These are phyloP conservation scores for Odontophorus gujanensis DNA, from an alignment of 2,113 vertebrate species.

Conservation along the genomic window DNA sequence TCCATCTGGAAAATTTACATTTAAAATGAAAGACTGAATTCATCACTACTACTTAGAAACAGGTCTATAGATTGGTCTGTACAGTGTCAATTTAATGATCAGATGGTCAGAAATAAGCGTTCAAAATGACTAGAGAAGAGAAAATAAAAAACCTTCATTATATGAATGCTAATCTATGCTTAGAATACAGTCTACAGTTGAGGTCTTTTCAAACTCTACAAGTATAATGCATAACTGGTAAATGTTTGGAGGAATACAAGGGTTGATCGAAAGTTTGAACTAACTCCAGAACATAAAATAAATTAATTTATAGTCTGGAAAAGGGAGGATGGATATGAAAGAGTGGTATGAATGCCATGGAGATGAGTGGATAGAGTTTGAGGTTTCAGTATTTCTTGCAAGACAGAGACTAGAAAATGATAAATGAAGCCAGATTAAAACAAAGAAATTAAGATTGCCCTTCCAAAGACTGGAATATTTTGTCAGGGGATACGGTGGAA, in stretches of 20 bases:
- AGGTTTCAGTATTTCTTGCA: neutral
- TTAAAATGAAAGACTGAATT: neutral
- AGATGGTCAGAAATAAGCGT: neutral
- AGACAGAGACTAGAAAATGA: neutral
- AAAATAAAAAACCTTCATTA: neutral
- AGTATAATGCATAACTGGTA: neutral
- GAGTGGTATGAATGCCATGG: rapidly evolving
- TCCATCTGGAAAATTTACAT: neutral
- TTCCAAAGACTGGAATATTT: neutral
- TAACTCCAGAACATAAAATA: neutral
- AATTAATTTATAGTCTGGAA: neutral
- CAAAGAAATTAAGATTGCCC: neutral
- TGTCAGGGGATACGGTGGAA: neutral
- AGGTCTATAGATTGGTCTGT: neutral
- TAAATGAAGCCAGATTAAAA: neutral
- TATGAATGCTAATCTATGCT: neutral
- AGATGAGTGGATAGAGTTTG: neutral
- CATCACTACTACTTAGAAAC: neutral
- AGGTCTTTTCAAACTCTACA: neutral
- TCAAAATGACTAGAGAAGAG: neutral
- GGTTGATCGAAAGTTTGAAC: neutral
- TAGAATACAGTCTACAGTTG: neutral
- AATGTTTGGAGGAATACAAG: neutral
- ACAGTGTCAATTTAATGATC: neutral
- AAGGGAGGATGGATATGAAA: neutral